Conservation (phyloP, 2,888 invertebrate species). For the Nomada goodeniana region DNA sequence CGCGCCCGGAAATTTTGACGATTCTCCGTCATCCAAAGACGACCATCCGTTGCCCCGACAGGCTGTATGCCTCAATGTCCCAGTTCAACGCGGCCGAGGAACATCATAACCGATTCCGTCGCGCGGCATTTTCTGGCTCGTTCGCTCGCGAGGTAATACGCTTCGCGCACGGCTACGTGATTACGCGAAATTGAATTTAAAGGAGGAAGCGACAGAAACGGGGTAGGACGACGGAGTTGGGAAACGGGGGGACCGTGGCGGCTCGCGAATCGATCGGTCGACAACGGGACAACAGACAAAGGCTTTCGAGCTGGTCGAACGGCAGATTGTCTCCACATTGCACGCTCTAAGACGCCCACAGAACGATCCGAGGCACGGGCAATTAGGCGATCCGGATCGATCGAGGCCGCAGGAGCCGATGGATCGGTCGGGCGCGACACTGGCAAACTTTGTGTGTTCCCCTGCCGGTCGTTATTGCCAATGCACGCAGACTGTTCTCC, state of each 20-base stretch:
- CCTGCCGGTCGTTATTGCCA: slow-evolving; percentile 45
- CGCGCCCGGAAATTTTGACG: background rate
- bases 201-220: slow-evolving; percentile 17
- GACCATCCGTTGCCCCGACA: no score
- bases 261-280: slow-evolving; percentile 36
- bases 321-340: slow-evolving; percentile 53
- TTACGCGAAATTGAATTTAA: slow-evolving; percentile 43
- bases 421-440: slow-evolving; percentile 57
- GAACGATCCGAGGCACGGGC: slow-evolving; percentile 55
- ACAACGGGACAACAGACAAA: slow-evolving; percentile 41
- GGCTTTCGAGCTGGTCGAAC: slow-evolving; percentile 26
- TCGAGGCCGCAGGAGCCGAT: slow-evolving; percentile 27
- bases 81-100: background rate
- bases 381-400: slow-evolving; percentile 67
- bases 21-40: background rate
- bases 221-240: background rate
- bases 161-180: slow-evolving; percentile 39
- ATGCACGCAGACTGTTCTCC: slow-evolving; percentile 38
- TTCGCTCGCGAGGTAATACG: slow-evolving; percentile 5
- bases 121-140: background rate
- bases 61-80: background rate
- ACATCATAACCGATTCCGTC: background rate
- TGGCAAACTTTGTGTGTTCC: slow-evolving; percentile 63
- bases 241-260: background rate
- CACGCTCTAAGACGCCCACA: slow-evolving; percentile 48